These are phyloP conservation scores for Platalea minor DNA, from an alignment of 2,797 vertebrate genomes.

Conservation along the genomic window DNA sequence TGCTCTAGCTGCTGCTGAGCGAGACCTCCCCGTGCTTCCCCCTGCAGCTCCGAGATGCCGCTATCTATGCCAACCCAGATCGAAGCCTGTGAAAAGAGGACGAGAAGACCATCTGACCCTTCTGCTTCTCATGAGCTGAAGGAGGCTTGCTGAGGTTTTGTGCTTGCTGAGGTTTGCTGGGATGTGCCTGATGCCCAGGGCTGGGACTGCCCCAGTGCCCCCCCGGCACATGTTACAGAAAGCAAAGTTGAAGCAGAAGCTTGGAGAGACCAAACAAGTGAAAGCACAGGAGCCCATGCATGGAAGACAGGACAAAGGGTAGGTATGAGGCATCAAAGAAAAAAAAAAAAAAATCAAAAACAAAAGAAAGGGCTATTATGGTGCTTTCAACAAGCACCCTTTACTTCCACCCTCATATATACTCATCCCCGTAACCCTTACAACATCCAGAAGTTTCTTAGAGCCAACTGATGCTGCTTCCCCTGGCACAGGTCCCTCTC, in stretches of 20 bases:
- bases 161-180: neutral
- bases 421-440: neutral
- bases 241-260: neutral
- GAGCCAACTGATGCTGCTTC: accelerated
- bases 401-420: neutral
- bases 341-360: neutral
- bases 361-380: neutral
- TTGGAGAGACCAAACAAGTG: neutral
- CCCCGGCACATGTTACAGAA: neutral
- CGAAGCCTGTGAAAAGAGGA: accelerated
- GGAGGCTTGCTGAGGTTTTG: neutral
- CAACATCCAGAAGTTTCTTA: neutral
- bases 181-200: neutral
- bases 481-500: neutral
- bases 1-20: neutral
- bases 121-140: accelerated
- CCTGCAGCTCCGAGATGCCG: accelerated
- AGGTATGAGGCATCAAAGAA: neutral
- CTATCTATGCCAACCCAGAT: accelerated
- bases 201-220: neutral
- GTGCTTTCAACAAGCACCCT: neutral
- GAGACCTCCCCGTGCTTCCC: neutral
- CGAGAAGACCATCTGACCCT: accelerated
- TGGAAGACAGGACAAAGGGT: neutral
- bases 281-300: neutral